A percentile compares a stretch with the other conserved stretches of the same genome.
These are phyloP conservation scores for Mobula hypostoma DNA, from an alignment of 2,113 vertebrate species.

Conservation along the genomic window DNA sequence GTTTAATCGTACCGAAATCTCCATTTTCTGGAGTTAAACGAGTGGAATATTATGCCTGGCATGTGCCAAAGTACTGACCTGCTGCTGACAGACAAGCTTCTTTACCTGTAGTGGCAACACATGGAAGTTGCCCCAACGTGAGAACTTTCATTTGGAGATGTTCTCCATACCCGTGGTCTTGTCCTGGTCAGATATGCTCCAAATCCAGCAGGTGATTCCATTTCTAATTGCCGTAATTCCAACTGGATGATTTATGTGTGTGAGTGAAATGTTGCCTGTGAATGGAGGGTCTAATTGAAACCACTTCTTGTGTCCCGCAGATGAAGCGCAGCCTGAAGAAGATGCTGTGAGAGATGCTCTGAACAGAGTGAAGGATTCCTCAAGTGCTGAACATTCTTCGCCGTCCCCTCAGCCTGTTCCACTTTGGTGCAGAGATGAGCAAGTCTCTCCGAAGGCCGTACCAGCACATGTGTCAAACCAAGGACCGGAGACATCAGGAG, in stretches of 20 bases:
- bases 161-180: neutral
- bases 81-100: neutral
- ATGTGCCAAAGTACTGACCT: neutral
- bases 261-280: neutral
- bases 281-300: neutral
- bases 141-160: neutral
- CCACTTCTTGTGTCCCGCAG: slow-evolving; percentile 51
- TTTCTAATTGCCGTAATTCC: neutral
- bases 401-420: slow-evolving; percentile 66
- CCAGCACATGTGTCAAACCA: slow-evolving; percentile 48
- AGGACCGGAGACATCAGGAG: slow-evolving; percentile 58
- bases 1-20: neutral
- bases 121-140: neutral
- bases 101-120: neutral
- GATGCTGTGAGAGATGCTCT: slow-evolving; percentile 65
- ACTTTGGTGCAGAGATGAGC: slow-evolving; percentile 50
- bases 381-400: slow-evolving; percentile 63
- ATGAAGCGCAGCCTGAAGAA: slow-evolving; percentile 75
- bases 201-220: neutral
- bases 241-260: too few species aligned
- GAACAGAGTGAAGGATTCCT: slow-evolving; percentile 61
- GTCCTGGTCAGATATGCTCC: neutral
- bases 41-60: neutral
- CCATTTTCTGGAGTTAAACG: neutral
- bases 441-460: slow-evolving; percentile 59